Evolutionary conservation across 2,113 vertebrate genomes (phyloP), one percentile per base, ranked within the genome.

Genomic region (Gambusia holbrooki): DNA sequence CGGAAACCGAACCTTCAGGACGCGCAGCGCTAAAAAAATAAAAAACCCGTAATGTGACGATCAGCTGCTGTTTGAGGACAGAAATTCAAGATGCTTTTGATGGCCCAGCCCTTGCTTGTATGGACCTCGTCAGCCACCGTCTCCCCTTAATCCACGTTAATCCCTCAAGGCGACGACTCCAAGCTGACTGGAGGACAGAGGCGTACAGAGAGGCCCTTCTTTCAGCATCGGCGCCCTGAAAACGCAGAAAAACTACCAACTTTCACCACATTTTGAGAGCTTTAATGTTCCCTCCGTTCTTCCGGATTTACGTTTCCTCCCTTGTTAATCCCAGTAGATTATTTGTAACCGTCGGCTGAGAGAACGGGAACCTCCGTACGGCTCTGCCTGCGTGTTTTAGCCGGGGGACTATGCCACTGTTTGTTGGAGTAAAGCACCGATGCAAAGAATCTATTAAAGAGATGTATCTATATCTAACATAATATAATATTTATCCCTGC

Each of bases 401-500:
- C 74, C 80, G 37, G 84, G 87, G 88, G 78, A 80, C 81, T 81
- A 82, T 81, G 81, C 76, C 83, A 86, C 85, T 89, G 91, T 92
- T 79, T 93, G 88, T 93, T 91, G 90, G 85, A 92, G 94, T 88
- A 92, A 93, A 93, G 93, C 92, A 92, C 95, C 83, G 80, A 95
- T 96, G 95, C 94, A 90, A 94, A 90, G 79, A 90, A 93, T 95
- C 92, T 95, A 96, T 95, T 95, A 88, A 84, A 94, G 87, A 95
- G 96, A 96, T 97, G 87, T 83, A 90, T 90, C 85, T 92, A 91
- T 92, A 90, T 97, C 96, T 96, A 97, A 97, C 95, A 95, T 95
- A 93, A 88, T 88, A 84, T 91, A 84, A 90, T 97, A 98, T 98
- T 96, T 97, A 97, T 98, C 96, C 96, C 96, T 96, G 93, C 95